Evolutionary conservation across 2,113 vertebrate genomes (phyloP), one percentile per base, ranked within the genome.

Genomic region (Neolamprologus cancellatus): DNA sequence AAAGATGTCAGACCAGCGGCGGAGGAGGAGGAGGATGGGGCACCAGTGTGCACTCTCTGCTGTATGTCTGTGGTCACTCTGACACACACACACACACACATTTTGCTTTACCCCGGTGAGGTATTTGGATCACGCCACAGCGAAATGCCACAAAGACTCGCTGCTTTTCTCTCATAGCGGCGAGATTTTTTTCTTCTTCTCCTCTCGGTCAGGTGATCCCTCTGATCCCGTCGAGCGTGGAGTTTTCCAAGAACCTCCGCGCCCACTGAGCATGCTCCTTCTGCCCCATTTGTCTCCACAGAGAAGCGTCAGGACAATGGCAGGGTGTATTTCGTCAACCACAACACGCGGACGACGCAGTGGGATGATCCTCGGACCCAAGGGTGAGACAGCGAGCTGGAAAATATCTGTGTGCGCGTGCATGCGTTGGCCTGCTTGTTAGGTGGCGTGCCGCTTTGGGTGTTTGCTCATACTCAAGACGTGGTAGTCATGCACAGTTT

Each of bases 281-380:
- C 23, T 82, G 54, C 81, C 78, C 7, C 46, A 0, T 79, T 28
- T 88, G 81, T 91, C 34, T 92, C 88, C 69, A 10, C 95, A 99
- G 98, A 99, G 93, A 99, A 99, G 94, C 97, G 98, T 25, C 98
- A 99, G 95, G 98, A 99, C 97, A 99, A 99, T 57, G 97, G 98
- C 46, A 95, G 98, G 85, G 97, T 99, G 86, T 99, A 99, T 97
- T 99, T 98, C 90, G 99, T 99, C 96, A 99, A 99, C 97, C 99
- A 99, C 96, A 99, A 99, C 96, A 99, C 99, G 0, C 96, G 98
- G 59, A 99, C 98, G 5, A 99, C 98, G 0, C 99, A 99, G 93
- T 99, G 99, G 99, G 99, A 99, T 81, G 98, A 99, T 54, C 98
- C 98, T 52, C 96, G 99, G 91, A 99, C 98, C 4, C 99, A 99